Base-by-base conservation (phyloP, 2,888 invertebrate genomes). In the Epinotia ramella region DNA sequence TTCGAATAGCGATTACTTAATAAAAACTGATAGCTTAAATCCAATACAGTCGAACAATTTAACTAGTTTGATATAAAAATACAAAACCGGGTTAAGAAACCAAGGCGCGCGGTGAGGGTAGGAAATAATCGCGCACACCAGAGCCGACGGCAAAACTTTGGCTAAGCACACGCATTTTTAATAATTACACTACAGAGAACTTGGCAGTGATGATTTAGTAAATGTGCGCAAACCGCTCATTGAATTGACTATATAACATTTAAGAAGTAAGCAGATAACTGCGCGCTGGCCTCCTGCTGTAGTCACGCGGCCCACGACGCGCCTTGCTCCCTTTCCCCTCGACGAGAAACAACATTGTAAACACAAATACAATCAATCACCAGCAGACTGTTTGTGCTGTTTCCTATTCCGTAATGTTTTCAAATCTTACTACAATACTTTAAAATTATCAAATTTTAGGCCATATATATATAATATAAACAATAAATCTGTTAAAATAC, bases 371-470 rank as follows among this genome's bases (percentile, higher is more conserved):
- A 73, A 24, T 28, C 28, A 46, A 53, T 70, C 33, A 68, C 40
- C 46, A 72, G 62, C 72, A 71, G 16, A 44, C n/a, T 24, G 65
- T 7, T 66, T 66, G 65, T 62, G 65, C 53, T 56, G 46, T 33
- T 71, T 62, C 72, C 76, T 78, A 78, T 80, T 69, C 74, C 79
- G 84, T 86, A 84, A 84, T 87, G 82, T 80, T 78, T 76, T 76
- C 67, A 80, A 78, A 72, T 65, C 60, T 56, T 66, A 56, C 40
- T 71, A 59, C 46, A 64, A 49, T 53, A 70, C 46, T 62, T 53
- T 56, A 62, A 56, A 53, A 71, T 71, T 71, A 56, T 62, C n/a
- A 24, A 67, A 16, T 76, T 57, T 76, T 76, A 76, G 76, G 76
- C 76, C 76, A 72, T 66, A 71, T 70, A 71, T 70, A 40, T 65